Percentiles rank a stretch among this genome's conserved stretches.
These are phyloP conservation scores for Oryzias woworae DNA, from an alignment of 2,113 vertebrate genomes.

Conservation along the genomic window DNA sequence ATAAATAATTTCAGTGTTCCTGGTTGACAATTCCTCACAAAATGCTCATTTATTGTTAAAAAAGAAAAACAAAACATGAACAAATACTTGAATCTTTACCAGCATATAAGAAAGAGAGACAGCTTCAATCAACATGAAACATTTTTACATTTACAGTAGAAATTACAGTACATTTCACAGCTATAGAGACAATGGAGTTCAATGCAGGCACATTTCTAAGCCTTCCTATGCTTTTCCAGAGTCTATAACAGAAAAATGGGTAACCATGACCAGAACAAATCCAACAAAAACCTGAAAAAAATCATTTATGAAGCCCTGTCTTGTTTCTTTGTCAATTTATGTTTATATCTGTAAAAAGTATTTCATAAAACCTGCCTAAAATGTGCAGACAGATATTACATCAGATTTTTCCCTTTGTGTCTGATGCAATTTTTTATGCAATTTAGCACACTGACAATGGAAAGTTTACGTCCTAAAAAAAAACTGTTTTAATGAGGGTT, in stretches of 20 bases:
- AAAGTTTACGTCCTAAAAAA: background rate
- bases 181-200: slow-evolving; percentile 15
- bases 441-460: background rate
- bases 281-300: background rate
- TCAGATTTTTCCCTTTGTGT: background rate
- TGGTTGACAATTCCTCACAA: slow-evolving; percentile 26
- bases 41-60: slow-evolving; percentile 14
- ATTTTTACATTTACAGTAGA: slow-evolving; percentile 3
- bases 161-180: slow-evolving; percentile 27
- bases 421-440: slow-evolving; percentile 3
- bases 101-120: background rate
- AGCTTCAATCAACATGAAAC: slow-evolving; percentile 19
- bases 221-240: no score
- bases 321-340: background rate
- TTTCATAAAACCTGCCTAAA: background rate
- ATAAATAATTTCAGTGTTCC: slow-evolving; percentile 41
- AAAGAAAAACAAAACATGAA: slow-evolving; percentile 8
- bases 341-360: background rate
- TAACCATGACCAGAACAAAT: background rate
- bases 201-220: background rate
- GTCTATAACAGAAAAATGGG: background rate
- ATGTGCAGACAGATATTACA: background rate
- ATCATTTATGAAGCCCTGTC: background rate
- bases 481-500: no score
- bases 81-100: slow-evolving; percentile 16